These are phyloP conservation scores for Parotocinclus haroldoi DNA, from an alignment of 2,797 vertebrate species.

Conservation along the genomic window DNA sequence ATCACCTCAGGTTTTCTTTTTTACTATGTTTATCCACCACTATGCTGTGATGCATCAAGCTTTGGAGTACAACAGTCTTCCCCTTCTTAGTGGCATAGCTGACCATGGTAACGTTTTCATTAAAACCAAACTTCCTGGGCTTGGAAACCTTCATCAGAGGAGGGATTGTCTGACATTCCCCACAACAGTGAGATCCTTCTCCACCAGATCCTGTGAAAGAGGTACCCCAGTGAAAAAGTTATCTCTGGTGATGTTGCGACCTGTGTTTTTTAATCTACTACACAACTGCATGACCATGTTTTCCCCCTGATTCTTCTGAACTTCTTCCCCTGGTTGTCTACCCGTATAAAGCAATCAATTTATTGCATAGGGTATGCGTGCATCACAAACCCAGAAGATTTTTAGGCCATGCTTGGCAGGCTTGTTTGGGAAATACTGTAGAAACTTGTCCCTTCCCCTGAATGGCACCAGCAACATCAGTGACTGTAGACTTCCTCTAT, in stretches of 20 bases:
- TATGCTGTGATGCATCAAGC: too few species aligned
- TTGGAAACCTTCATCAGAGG: slow-evolving; percentile 30
- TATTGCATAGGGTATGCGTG: slow-evolving; percentile 19
- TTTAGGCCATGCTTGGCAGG: slow-evolving; percentile 20
- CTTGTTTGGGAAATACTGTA: too few species aligned
- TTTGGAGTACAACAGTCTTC: too few species aligned
- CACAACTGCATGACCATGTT: neutral
- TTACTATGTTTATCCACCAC: too few species aligned
- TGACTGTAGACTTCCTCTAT: slow-evolving; percentile 40
- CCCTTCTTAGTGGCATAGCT: too few species aligned
- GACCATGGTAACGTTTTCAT: too few species aligned
- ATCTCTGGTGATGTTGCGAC: too few species aligned
- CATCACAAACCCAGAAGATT: slow-evolving; percentile 42
- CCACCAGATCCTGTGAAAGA: slow-evolving; percentile 35
- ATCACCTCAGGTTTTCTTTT: too few species aligned
- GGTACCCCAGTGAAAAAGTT: slow-evolving; percentile 20
- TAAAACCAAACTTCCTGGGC: slow-evolving; percentile 9
- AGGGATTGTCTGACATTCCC: slow-evolving; percentile 16
- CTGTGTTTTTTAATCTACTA: slow-evolving; percentile 27
- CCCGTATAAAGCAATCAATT: slow-evolving; percentile 25
- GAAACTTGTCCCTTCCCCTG: slow-evolving; percentile 18
- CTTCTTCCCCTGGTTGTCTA: slow-evolving; percentile 18
- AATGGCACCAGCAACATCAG: slow-evolving; percentile 44
- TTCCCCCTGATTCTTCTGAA: slow-evolving; percentile 14
- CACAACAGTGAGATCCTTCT: slow-evolving; percentile 37